Conservation (phyloP, 2,113 vertebrate genomes). For the Piaya cayana region DNA sequence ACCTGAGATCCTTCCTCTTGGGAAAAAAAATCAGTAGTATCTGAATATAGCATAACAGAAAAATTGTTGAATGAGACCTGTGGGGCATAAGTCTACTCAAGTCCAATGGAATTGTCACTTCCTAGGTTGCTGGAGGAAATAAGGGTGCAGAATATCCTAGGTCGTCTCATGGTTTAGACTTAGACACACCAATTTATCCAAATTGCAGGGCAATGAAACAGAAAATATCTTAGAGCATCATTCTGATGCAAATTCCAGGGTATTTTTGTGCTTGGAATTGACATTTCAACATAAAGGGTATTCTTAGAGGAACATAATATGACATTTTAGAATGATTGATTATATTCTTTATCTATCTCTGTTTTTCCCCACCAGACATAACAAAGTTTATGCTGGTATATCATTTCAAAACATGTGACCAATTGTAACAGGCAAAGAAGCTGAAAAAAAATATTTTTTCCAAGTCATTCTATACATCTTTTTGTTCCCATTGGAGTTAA, state of each 20-base stretch:
- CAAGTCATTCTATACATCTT: not conserved
- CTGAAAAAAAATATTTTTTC: not conserved
- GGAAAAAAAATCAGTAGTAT: not conserved
- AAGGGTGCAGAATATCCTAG: not conserved
- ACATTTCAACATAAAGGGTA: not conserved
- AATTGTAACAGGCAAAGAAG: not conserved
- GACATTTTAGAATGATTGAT: not conserved
- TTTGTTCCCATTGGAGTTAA: not conserved
- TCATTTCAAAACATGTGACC: not conserved
- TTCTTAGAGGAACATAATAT: not conserved
- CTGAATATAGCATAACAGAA: not conserved
- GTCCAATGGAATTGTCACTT: not conserved
- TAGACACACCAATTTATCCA: not conserved
- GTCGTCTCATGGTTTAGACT: not conserved
- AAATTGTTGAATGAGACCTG: not conserved
- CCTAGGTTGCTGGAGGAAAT: not conserved
- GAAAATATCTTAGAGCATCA: not conserved
- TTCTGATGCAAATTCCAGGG: slow-evolving; percentile 24
- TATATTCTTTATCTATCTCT: not conserved
- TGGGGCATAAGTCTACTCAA: not conserved
- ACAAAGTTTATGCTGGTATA: not conserved
- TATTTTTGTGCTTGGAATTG: slow-evolving; percentile 12
- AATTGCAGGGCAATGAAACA: not conserved
- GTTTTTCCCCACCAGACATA: not conserved
- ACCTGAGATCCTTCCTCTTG: not conserved